Percentiles rank a stretch among this genome's conserved stretches.
phyloP scores from a whole-genome alignment of 2,113 vertebrate species.

The Eudorcas thomsonii region DNA sequence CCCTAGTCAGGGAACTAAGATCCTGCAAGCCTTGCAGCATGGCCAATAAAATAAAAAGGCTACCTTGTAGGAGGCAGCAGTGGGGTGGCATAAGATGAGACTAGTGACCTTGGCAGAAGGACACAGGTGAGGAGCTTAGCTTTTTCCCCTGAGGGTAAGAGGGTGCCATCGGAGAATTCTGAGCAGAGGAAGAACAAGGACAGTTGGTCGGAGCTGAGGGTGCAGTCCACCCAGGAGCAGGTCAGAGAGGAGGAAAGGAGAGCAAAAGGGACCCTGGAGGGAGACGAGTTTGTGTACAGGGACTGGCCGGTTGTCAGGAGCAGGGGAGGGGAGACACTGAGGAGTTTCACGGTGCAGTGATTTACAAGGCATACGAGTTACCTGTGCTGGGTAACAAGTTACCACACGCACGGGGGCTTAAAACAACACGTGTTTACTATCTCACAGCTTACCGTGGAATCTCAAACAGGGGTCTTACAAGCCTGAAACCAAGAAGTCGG shows the following conservation, averaged over 20 bases:
- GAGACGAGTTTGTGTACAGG: accelerated
- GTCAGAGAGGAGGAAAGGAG: not conserved
- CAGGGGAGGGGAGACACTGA: not conserved
- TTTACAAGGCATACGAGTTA: not conserved
- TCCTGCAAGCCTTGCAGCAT: not conserved
- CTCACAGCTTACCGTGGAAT: not conserved
- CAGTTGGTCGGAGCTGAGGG: not conserved
- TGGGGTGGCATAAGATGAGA: accelerated
- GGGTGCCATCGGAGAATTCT: not conserved
- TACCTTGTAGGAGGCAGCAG: not conserved
- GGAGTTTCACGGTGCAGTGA: not conserved
- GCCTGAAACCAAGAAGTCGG: not conserved
- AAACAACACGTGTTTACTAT: not conserved
- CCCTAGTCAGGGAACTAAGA: not conserved
- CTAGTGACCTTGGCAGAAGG: not conserved
- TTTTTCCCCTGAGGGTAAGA: not conserved
- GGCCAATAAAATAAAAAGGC: not conserved
- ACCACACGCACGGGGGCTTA: not conserved
- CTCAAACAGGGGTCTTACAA: not conserved
- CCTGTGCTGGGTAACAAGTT: not conserved
- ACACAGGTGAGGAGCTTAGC: not conserved
- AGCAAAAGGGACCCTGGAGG: not conserved
- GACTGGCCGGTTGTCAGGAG: not conserved
- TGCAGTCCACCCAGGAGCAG: not conserved
- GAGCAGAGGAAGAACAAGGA: not conserved